A percentile compares a stretch with the other conserved stretches of the same genome.
These are phyloP conservation scores for Drosophila saltans DNA, from an alignment of 1,140 invertebrate species.

Conservation along the genomic window DNA sequence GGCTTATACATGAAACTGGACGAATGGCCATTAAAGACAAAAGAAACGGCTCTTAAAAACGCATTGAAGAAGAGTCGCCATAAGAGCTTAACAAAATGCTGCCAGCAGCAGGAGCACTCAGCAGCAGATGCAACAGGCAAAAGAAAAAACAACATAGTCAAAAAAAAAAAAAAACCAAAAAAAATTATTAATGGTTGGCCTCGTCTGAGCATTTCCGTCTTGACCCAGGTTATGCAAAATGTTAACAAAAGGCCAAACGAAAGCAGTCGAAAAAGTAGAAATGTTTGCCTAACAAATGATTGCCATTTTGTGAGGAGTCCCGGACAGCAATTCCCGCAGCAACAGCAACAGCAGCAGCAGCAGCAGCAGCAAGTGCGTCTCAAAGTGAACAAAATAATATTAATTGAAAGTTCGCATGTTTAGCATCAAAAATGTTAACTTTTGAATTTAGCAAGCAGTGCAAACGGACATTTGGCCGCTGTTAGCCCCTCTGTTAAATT, in stretches of 20 bases:
- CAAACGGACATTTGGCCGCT: slow-evolving; percentile 6
- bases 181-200: slow-evolving; percentile 73
- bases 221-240: slow-evolving; percentile 80
- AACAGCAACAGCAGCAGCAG: slow-evolving; percentile 9
- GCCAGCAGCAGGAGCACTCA: slow-evolving; percentile 10
- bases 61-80: slow-evolving; percentile 59
- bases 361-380: slow-evolving; percentile 55
- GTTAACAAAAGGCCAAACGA: slow-evolving; percentile 77
- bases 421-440: slow-evolving; percentile 13
- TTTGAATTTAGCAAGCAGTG: neutral
- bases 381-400: slow-evolving; percentile 31
- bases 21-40: slow-evolving; percentile 35
- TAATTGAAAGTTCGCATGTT: slow-evolving; percentile 67
- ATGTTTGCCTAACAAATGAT: slow-evolving; percentile 77
- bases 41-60: slow-evolving; percentile 66
- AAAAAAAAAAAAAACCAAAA: slow-evolving; percentile 35
- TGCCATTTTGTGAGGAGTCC: slow-evolving; percentile 52
- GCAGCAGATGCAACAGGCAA: slow-evolving; percentile 26
- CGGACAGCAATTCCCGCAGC: slow-evolving; percentile 8
- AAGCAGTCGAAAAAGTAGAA: slow-evolving; percentile 69
- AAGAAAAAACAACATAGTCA: slow-evolving; percentile 37
- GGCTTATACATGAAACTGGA: slow-evolving; percentile 38
- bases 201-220: slow-evolving; percentile 75
- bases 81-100: slow-evolving; percentile 11
- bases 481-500: slow-evolving; percentile 45